These are phyloP conservation scores for Bambusicola thoracicus DNA, from an alignment of 2,113 vertebrate species.

Conservation along the genomic window DNA sequence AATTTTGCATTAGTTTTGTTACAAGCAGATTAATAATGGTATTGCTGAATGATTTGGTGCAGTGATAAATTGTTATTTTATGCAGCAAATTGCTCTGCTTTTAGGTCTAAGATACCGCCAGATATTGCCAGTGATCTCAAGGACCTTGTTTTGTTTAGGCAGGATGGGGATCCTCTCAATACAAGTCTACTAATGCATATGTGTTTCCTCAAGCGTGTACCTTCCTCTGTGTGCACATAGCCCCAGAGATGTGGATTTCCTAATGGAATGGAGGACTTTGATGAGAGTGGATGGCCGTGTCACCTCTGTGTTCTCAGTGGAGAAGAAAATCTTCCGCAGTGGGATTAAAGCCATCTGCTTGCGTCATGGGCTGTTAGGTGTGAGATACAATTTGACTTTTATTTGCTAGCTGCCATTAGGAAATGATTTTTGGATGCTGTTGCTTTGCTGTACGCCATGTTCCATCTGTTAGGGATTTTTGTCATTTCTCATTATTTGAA, in stretches of 20 bases:
- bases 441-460: background rate
- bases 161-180: background rate
- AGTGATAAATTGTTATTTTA: background rate
- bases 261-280: background rate
- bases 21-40: background rate
- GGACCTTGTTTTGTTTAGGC: background rate
- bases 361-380: conserved; percentile 13
- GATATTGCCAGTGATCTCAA: background rate
- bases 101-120: background rate
- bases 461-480: background rate
- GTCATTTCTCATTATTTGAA: background rate
- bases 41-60: background rate
- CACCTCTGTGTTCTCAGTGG: background rate
- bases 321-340: background rate
- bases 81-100: background rate
- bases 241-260: background rate
- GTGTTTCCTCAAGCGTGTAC: background rate
- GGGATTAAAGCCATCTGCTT: conserved; percentile 44
- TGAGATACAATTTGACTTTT: background rate
- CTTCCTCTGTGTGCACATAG: background rate
- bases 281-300: conserved; percentile 9
- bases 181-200: background rate
- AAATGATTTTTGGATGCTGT: background rate
- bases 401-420: background rate
- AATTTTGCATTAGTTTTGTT: background rate